Evolutionary conservation across 92 coral and sea anemone genomes (phyloP).

Genomic region (Montipora capitata): DNA sequence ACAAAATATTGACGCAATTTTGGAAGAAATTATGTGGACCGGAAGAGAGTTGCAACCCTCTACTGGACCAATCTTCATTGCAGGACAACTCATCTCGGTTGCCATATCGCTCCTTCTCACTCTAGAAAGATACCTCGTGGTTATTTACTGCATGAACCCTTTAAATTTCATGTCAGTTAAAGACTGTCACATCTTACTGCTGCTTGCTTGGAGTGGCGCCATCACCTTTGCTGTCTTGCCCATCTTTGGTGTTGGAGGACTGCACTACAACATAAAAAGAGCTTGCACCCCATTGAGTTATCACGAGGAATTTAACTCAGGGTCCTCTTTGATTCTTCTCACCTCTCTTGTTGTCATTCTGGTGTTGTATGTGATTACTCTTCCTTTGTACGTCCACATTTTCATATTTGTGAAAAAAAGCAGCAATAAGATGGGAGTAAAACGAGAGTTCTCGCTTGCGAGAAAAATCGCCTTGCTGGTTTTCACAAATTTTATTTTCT

Average conservation of each 20-base stretch:
- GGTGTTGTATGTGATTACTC: constrained; percentile 61
- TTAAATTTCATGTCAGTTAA: constrained; percentile 63
- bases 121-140: constrained; percentile 79
- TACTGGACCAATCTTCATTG: constrained; percentile 85
- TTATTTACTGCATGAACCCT: constrained; percentile 78
- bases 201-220: constrained; percentile 74
- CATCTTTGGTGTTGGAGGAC: constrained; percentile 84
- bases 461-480: constrained; percentile 76
- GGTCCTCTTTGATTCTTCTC: constrained; percentile 74
- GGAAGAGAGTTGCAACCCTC: constrained; percentile 84
- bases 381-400: constrained; percentile 74
- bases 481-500: constrained; percentile 82
- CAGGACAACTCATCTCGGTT: constrained; percentile 82
- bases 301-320: constrained; percentile 64
- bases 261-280: constrained; percentile 84
- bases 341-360: constrained; percentile 66
- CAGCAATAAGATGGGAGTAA: constrained; percentile 74
- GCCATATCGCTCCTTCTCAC: constrained; percentile 75
- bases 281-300: constrained; percentile 88
- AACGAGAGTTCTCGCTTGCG: constrained; percentile 79
- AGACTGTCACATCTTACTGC: constrained; percentile 54
- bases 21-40: constrained; percentile 88
- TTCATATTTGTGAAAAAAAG: constrained; percentile 80
- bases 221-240: constrained; percentile 75
- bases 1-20: constrained; percentile 54